Conservation (phyloP, 2,797 vertebrate genomes). For the Petrocephalus schoutedeni region DNA sequence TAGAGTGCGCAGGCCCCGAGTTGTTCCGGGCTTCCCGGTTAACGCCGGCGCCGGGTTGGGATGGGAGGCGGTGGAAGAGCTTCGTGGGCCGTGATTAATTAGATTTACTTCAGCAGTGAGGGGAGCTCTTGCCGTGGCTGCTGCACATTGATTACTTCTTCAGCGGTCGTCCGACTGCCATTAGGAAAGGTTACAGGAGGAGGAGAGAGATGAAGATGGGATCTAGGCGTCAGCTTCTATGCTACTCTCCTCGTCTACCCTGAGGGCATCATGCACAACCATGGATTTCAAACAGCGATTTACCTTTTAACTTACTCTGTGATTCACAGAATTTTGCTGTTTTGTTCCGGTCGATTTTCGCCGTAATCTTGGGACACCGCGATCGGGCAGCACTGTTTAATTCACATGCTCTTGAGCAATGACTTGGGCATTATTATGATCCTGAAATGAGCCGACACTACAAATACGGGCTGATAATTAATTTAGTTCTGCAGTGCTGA, state of each 20-base stretch:
- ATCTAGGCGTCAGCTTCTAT: not conserved
- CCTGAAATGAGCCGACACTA: not conserved
- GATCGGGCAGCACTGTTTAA: not conserved
- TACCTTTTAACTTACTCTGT: constrained; percentile 16
- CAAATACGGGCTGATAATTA: not conserved
- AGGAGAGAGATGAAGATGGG: not conserved
- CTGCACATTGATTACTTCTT: not conserved
- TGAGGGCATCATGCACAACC: not conserved
- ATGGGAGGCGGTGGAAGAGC: not conserved
- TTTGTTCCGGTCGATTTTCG: not conserved
- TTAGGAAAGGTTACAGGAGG: constrained; percentile 13
- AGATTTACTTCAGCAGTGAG: not conserved
- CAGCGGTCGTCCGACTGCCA: not conserved
- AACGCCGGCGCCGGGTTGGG: not conserved
- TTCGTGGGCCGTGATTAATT: constrained; percentile 10
- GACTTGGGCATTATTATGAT: not conserved
- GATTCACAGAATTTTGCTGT: not conserved
- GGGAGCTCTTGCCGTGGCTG: not conserved
- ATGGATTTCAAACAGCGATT: constrained; percentile 11
- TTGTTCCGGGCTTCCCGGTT: not conserved
- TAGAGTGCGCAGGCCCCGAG: not conserved
- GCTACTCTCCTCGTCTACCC: not conserved
- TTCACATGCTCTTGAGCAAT: not conserved
- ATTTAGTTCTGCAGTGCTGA: not conserved
- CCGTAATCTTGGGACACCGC: not conserved